Evolutionary conservation across 1,140 invertebrate species (phyloP).

Genomic region (Planococcus citri): DNA sequence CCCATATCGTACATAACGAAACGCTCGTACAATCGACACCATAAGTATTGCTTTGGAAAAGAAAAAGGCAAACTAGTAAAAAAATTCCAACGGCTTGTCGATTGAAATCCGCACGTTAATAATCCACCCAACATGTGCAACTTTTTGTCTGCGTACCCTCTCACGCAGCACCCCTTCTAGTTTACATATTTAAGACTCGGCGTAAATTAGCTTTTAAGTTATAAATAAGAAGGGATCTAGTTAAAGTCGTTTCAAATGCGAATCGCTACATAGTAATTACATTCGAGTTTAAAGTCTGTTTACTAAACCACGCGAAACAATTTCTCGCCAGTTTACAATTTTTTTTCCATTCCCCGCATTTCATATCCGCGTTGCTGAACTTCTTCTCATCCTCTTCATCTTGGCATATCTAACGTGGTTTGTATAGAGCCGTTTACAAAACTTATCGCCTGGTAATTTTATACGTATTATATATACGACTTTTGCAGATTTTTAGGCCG

Average conservation of each 20-base stretch:
- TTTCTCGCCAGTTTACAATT: neutral
- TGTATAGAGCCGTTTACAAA: neutral
- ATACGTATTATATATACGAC: neutral
- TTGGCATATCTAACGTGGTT: too few relatives aligned
- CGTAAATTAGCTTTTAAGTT: neutral
- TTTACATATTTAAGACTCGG: neutral
- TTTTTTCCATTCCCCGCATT: too few relatives aligned
- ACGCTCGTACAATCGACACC: too few relatives aligned
- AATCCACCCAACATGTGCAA: neutral
- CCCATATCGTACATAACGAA: too few relatives aligned
- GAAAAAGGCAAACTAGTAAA: too few relatives aligned
- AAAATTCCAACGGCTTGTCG: too few relatives aligned
- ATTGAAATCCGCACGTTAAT: neutral
- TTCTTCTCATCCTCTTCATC: too few relatives aligned
- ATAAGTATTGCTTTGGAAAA: too few relatives aligned
- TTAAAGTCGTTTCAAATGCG: neutral
- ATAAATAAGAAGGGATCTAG: neutral
- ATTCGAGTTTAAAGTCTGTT: neutral
- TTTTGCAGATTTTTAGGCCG: neutral
- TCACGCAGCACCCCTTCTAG: too few relatives aligned
- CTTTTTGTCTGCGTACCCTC: neutral
- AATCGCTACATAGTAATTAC: neutral
- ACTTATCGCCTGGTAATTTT: too few relatives aligned
- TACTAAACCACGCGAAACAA: neutral
- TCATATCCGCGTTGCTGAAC: too few relatives aligned